Evolutionary conservation across 2,888 invertebrate genomes (phyloP), one percentile per base, ranked within the genome.

Genomic region (Euclidia mi): DNA sequence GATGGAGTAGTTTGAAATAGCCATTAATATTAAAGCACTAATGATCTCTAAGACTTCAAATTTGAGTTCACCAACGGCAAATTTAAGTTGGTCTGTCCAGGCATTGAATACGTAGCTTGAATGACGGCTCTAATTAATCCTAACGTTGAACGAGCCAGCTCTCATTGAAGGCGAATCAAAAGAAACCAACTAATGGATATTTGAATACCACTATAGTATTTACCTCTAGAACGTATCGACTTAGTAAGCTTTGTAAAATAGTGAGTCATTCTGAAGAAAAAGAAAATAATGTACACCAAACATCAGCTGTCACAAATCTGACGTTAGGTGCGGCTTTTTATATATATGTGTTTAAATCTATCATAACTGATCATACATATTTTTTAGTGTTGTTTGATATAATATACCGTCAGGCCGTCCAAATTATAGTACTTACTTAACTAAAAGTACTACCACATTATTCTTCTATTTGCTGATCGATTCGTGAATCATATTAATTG

Each of bases 141-240:
- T 70, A 71, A 80, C 81, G 85, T 85, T 85, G 86, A 88, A 85
- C 79, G 74, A 77, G 76, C 76, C 71, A 77, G 75, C 78, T 71
- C 79, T 87, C 87, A 87, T 84, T 87, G 86, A 85, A 78, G 78
- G 51, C 69, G 82, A 83, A 90, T 92, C 88, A 90, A 92, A 94
- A 92, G 90, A 91, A 89, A 87, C 85, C 87, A 85, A 74, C 82
- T 92, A 92, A 93, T 93, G 92, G 85, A 85, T 88, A 92, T 92
- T 91, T 92, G 91, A 93, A 92, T 89, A 78, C 87, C 68, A 69
- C 76, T 65, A 85, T 83, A 84, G 84, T 84, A 83, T 84, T 85
- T 86, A 82, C 83, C 82, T 85, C 80, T 69, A 65, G 62, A 75
- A 65, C 44, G 60, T 57, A 71, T 70, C 53, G 65, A 69, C 66